phyloP scores from a whole-genome alignment of 2,888 invertebrate species.

The Sclerodermus sp. region DNA sequence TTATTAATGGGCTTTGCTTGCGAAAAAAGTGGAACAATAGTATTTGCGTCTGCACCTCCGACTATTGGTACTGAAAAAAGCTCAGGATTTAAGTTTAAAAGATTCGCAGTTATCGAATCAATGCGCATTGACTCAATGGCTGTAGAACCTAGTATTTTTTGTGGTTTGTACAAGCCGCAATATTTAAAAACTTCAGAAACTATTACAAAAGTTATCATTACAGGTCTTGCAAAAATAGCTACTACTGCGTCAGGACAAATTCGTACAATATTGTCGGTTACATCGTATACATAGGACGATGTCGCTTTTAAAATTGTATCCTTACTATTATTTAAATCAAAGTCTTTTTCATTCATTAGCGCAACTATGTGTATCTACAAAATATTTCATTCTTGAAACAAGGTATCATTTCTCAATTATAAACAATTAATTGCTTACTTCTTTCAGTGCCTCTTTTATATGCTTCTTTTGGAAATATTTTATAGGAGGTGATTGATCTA shows the following conservation, averaged over 20 bases:
- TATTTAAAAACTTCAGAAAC: constrained; percentile 42
- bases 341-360: constrained; percentile 40
- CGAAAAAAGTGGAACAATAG: too few relatives aligned
- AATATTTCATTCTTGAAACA: too few relatives aligned
- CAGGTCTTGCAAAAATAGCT: constrained; percentile 44
- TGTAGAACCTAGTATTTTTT: constrained; percentile 44
- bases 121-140: constrained; percentile 41
- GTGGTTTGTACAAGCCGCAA: constrained; percentile 37
- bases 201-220: constrained; percentile 44
- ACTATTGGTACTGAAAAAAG: too few relatives aligned
- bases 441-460: constrained; percentile 30
- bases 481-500: constrained; percentile 41
- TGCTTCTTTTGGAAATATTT: constrained; percentile 34
- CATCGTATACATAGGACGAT: constrained; percentile 34
- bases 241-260: constrained; percentile 40
- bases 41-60: too few relatives aligned
- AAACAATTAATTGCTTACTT: constrained; percentile 21
- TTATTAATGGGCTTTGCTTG: too few relatives aligned
- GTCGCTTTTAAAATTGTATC: constrained; percentile 20
- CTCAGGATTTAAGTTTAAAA: too few relatives aligned
- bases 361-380: too few relatives aligned
- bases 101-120: constrained; percentile 38
- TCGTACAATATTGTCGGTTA: constrained; percentile 34
- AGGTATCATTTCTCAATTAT: too few relatives aligned
- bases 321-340: constrained; percentile 19